These are phyloP conservation scores for Drosophila koepferae DNA, from an alignment of 2,888 invertebrate genomes.

Conservation along the genomic window DNA sequence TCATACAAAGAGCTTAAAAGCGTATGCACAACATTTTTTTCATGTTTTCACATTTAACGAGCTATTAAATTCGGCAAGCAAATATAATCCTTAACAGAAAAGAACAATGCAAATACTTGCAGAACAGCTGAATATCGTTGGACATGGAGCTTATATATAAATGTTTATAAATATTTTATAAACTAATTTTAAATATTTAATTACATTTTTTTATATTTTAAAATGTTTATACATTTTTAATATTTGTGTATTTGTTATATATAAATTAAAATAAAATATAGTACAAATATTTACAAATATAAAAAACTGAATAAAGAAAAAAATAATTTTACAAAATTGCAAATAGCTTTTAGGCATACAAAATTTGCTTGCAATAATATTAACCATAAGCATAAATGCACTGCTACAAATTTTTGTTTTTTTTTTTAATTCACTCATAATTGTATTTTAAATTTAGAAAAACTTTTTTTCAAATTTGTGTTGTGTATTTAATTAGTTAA, in stretches of 20 bases:
- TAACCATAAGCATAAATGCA: neutral
- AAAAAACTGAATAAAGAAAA: no score
- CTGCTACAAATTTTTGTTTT: neutral
- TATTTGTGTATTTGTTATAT: neutral
- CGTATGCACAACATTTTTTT: slow-evolving; percentile 25
- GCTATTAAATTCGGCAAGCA: slow-evolving; percentile 10
- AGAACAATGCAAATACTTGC: slow-evolving; percentile 1
- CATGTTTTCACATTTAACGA: slow-evolving; percentile 12
- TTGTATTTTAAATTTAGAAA: no score
- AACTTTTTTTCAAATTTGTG: no score
- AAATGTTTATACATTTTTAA: neutral
- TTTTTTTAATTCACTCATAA: no score
- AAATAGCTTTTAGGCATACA: no score
- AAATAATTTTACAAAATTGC: no score
- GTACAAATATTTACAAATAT: no score
- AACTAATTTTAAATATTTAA: neutral
- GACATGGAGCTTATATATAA: neutral
- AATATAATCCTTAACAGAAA: slow-evolving; percentile 1
- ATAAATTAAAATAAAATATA: no score
- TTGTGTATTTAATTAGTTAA: no score
- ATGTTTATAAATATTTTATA: neutral
- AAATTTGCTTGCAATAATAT: neutral
- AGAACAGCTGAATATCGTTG: neutral
- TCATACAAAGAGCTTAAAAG: slow-evolving; percentile 60
- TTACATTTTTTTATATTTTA: neutral